Evolutionary conservation across 2,888 invertebrate species (phyloP).

Genomic region (Apomyelois bistriatella): DNA sequence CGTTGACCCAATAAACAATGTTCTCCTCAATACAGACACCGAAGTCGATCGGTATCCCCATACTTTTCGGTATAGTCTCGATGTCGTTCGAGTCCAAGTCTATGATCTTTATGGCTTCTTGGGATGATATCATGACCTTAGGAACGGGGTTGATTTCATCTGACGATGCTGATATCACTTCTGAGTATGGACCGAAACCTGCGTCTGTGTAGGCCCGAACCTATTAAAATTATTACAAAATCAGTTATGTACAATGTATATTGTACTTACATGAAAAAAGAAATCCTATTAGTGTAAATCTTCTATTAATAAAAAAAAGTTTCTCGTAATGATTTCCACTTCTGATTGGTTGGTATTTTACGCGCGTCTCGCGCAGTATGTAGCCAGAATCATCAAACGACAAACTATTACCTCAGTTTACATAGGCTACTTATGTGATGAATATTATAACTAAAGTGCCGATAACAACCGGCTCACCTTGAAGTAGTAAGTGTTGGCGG

Average conservation of each 20-base stretch:
- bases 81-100: conserved; percentile 87
- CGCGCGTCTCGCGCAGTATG: too few relatives aligned
- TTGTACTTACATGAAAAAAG: too few relatives aligned
- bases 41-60: conserved; percentile 85
- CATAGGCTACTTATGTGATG: too few relatives aligned
- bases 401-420: too few relatives aligned
- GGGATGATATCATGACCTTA: conserved; percentile 85
- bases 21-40: conserved; percentile 85
- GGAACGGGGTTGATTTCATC: conserved; percentile 89
- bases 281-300: too few relatives aligned
- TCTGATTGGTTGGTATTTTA: too few relatives aligned
- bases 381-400: too few relatives aligned
- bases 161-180: conserved; percentile 80
- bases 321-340: too few relatives aligned
- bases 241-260: too few relatives aligned
- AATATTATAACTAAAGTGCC: too few relatives aligned
- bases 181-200: conserved; percentile 86
- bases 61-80: conserved; percentile 80
- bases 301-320: too few relatives aligned
- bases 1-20: conserved; percentile 90
- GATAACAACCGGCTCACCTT: too few relatives aligned
- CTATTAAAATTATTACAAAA: conserved; percentile 49
- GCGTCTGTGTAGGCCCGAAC: conserved; percentile 90
- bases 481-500: conserved; percentile 84
- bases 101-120: conserved; percentile 85